phyloP scores from a whole-genome alignment of 2,113 vertebrate genomes.

The Cyprinodon tularosa region DNA sequence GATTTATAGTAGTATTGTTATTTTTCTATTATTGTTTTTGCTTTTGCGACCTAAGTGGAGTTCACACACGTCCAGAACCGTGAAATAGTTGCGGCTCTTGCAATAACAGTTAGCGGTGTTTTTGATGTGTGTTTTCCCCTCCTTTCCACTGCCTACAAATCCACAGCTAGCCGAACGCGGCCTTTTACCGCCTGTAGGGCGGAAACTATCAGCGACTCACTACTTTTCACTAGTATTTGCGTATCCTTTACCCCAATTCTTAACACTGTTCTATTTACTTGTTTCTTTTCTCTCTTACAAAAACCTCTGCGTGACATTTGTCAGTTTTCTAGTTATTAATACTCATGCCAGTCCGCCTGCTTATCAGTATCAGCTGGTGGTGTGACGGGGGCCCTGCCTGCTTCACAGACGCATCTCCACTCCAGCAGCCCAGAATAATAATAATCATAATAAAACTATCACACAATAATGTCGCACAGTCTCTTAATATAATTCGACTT shows the following conservation, averaged over 20 bases:
- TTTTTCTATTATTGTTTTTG: background rate
- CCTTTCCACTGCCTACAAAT: conserved; percentile 28
- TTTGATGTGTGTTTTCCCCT: conserved; percentile 14
- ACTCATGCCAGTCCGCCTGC: conserved; percentile 50
- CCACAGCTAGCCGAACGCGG: conserved; percentile 51
- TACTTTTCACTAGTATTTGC: background rate
- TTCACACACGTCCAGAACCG: background rate
- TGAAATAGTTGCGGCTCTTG: conserved; percentile 12
- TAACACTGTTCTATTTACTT: background rate
- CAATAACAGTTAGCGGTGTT: conserved; percentile 38
- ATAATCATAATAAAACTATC: background rate
- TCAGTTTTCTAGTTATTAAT: conserved; percentile 22
- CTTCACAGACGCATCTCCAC: background rate
- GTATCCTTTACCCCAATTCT: conserved; percentile 1
- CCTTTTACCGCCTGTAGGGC: conserved; percentile 55
- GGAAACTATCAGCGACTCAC: conserved; percentile 26
- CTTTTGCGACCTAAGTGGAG: background rate
- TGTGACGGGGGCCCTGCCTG: conserved; percentile 8
- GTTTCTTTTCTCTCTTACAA: conserved; percentile 20
- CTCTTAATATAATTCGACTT: background rate
- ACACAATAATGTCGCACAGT: background rate
- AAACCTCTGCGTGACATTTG: conserved; percentile 1
- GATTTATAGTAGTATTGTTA: background rate
- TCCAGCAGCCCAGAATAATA: background rate
- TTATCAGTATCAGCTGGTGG: conserved; percentile 50